Conservation (phyloP, 2,888 invertebrate species). For the Latrodectus elegans region DNA sequence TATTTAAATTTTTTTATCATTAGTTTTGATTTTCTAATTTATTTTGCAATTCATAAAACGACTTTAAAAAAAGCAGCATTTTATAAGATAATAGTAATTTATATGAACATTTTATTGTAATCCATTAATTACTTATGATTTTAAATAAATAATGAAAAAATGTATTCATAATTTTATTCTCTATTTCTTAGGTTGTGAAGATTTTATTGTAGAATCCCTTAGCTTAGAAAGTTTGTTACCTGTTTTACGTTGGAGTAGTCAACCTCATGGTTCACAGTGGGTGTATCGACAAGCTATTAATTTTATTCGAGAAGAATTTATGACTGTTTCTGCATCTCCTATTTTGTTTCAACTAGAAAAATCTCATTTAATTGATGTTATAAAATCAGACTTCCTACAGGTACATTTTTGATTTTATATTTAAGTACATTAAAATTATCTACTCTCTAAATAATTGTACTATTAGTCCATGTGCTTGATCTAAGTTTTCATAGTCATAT, state of each 20-base stretch:
- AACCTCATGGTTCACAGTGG: slow-evolving; percentile 94
- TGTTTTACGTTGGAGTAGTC: slow-evolving; percentile 90
- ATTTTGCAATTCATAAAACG: too few species aligned
- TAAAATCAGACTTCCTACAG: slow-evolving; percentile 84
- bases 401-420: slow-evolving; percentile 73
- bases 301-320: slow-evolving; percentile 93
- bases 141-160: too few species aligned
- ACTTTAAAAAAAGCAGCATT: too few species aligned
- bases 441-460: neutral
- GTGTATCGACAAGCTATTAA: slow-evolving; percentile 92
- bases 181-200: slow-evolving; percentile 84
- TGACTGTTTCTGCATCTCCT: slow-evolving; percentile 83
- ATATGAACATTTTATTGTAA: too few species aligned
- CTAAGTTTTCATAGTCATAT: too few species aligned
- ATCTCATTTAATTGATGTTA: slow-evolving; percentile 83
- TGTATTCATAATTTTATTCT: too few species aligned
- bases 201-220: slow-evolving; percentile 90
- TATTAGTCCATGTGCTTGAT: neutral
- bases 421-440: neutral
- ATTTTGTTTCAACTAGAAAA: slow-evolving; percentile 86
- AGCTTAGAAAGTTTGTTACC: slow-evolving; percentile 87
- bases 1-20: too few species aligned
- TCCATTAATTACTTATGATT: too few species aligned
- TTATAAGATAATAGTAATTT: too few species aligned
- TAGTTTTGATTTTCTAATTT: too few species aligned